Evolutionary conservation across 2,888 invertebrate species (phyloP).

Genomic region (Diloba caeruleocephala): DNA sequence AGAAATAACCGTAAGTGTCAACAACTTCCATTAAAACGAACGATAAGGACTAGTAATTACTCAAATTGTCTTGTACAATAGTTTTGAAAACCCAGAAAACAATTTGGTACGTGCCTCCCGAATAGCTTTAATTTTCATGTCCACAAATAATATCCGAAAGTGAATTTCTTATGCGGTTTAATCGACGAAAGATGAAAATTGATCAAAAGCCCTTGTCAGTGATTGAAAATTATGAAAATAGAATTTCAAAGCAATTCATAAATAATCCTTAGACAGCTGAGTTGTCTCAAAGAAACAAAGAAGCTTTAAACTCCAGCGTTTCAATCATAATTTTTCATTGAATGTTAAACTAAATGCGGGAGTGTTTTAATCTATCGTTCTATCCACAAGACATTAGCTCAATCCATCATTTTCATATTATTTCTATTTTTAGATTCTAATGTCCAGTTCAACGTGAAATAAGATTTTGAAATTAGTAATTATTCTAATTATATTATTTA

Average conservation of each 20-base stretch:
- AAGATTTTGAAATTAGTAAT: too few species aligned
- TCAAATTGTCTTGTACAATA: slow-evolving; percentile 22
- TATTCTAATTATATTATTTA: too few species aligned
- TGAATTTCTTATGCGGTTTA: slow-evolving; percentile 10
- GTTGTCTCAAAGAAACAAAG: slow-evolving; percentile 45
- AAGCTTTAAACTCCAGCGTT: slow-evolving; percentile 41
- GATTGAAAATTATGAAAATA: slow-evolving; percentile 50
- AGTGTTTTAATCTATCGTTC: slow-evolving; percentile 24
- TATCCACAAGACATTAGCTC: slow-evolving; percentile 14
- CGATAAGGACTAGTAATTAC: slow-evolving; percentile 23
- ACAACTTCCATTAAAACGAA: slow-evolving; percentile 14
- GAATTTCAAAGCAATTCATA: slow-evolving; percentile 47
- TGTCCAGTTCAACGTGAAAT: slow-evolving; percentile 26
- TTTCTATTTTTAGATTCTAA: slow-evolving; percentile 33
- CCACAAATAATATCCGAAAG: slow-evolving; percentile 11
- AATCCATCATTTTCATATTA: slow-evolving; percentile 41
- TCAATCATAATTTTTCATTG: slow-evolving; percentile 50
- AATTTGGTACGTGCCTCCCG: neutral
- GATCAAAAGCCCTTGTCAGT: slow-evolving; percentile 39
- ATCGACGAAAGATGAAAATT: slow-evolving; percentile 31
- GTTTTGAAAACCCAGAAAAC: slow-evolving; percentile 6
- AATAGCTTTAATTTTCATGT: too few species aligned
- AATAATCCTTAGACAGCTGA: slow-evolving; percentile 40
- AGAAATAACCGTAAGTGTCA: neutral
- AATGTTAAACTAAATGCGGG: slow-evolving; percentile 27